These are phyloP conservation scores for Drosophila kepulauana DNA, from an alignment of 1,140 invertebrate species.

Conservation along the genomic window DNA sequence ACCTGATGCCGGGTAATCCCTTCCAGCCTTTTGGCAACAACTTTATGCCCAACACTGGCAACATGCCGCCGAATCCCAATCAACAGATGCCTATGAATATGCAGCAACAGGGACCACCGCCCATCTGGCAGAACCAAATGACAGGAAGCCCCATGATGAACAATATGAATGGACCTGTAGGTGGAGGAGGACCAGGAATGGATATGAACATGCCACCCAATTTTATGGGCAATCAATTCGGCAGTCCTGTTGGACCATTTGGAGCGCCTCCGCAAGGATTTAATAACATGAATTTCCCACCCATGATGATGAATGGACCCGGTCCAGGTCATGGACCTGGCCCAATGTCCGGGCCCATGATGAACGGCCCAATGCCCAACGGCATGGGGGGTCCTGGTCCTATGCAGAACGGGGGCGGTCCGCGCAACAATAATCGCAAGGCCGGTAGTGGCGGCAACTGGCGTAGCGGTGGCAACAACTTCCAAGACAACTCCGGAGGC, in stretches of 20 bases:
- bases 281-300: constrained; percentile 64
- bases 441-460: constrained; percentile 70
- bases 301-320: constrained; percentile 80
- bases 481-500: constrained; percentile 72
- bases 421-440: constrained; percentile 62
- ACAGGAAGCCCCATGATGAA: constrained; percentile 48
- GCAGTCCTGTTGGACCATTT: constrained; percentile 62
- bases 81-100: constrained; percentile 41
- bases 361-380: constrained; percentile 82
- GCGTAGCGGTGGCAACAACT: constrained; percentile 75
- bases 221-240: constrained; percentile 71
- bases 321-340: constrained; percentile 71
- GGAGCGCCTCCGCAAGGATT: constrained; percentile 53
- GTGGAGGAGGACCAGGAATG: constrained; percentile 54
- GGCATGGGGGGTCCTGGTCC: constrained; percentile 57
- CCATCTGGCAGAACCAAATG: constrained; percentile 70
- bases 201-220: constrained; percentile 66
- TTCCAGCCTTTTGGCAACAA: constrained; percentile 66
- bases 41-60: constrained; percentile 35
- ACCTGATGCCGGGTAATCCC: constrained; percentile 63
- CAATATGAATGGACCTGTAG: constrained; percentile 41
- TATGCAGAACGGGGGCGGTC: constrained; percentile 56
- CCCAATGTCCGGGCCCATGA: constrained; percentile 73
- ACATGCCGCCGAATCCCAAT: constrained; percentile 29
- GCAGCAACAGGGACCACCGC: constrained; percentile 49